A percentile compares a stretch with the other conserved stretches of the same genome.
phyloP scores from a whole-genome alignment of 2,888 invertebrate species.

The Tenthredo distinguenda region DNA sequence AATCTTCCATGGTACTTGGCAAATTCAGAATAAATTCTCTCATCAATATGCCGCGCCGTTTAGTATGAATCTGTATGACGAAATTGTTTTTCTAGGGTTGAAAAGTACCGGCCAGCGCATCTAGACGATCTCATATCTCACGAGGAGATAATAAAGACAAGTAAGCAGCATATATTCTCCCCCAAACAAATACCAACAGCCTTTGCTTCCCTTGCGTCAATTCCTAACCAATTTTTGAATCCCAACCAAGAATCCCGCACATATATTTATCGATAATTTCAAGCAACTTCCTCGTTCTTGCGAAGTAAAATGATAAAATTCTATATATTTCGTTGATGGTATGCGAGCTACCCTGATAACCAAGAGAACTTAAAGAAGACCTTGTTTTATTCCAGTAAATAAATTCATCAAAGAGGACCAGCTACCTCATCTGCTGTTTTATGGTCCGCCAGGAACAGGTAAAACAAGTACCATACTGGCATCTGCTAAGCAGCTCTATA shows the following conservation, averaged over 20 bases:
- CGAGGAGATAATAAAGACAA: slow-evolving; percentile 97
- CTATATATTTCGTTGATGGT: slow-evolving; percentile 39
- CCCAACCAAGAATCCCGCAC: neutral
- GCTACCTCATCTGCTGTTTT: slow-evolving; percentile 96
- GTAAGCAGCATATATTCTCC: slow-evolving; percentile 80
- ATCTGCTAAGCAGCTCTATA: slow-evolving; percentile 95
- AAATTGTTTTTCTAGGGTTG: slow-evolving; percentile 86
- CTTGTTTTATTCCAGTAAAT: slow-evolving; percentile 82
- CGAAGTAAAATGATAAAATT: slow-evolving; percentile 22
- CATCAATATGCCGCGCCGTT: neutral
- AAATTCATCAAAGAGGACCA: slow-evolving; percentile 95
- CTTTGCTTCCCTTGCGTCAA: neutral
- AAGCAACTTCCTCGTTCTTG: neutral
- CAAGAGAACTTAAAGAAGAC: neutral
- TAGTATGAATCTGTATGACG: neutral
- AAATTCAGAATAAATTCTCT: neutral
- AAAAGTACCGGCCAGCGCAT: slow-evolving; percentile 97
- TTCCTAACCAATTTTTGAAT: neutral
- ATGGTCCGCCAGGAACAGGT: slow-evolving; percentile 99
- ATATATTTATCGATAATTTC: neutral
- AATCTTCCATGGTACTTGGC: slow-evolving; percentile 59
- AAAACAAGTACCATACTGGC: slow-evolving; percentile 99
- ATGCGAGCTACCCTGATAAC: slow-evolving; percentile 57
- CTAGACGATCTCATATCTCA: slow-evolving; percentile 97
- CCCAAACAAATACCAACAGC: neutral